A percentile compares a stretch with the other conserved stretches of the same genome.
phyloP scores from a whole-genome alignment of 2,797 vertebrate species.

The Premnoplex brunnescens region DNA sequence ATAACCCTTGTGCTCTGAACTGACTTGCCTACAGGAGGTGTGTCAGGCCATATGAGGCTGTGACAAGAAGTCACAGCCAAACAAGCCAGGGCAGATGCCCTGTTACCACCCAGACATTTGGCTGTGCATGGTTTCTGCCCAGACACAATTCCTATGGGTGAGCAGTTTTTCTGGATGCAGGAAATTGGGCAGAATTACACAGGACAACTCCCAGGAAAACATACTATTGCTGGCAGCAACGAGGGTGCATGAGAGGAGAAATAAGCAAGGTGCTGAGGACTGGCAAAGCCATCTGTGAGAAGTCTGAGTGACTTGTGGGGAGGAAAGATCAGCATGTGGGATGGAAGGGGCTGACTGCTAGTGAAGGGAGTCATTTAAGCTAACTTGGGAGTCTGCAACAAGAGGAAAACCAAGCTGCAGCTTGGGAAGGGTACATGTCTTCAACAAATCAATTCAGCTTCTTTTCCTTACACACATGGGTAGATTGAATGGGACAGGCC shows the following conservation, averaged over 20 bases:
- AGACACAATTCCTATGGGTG: not conserved
- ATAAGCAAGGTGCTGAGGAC: not conserved
- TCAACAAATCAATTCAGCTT: not conserved
- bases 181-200: not conserved
- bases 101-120: not conserved
- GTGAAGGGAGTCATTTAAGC: not conserved
- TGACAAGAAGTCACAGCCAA: not conserved
- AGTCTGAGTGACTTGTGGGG: not conserved
- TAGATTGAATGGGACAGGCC: not conserved
- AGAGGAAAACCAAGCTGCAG: not conserved
- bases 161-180: not conserved
- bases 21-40: not conserved
- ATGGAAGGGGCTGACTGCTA: not conserved
- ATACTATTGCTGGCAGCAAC: not conserved
- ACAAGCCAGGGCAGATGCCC: not conserved
- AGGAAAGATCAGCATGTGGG: not conserved
- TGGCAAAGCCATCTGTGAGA: not conserved
- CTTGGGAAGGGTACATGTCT: not conserved
- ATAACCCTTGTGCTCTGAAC: not conserved
- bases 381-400: not conserved
- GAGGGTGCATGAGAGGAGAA: not conserved
- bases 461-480: not conserved
- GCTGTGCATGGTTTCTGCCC: not conserved
- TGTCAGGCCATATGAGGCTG: fast-evolving
- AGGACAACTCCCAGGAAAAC: not conserved